phyloP scores from a whole-genome alignment of 2,888 invertebrate genomes.

The Diarsia dahlii region DNA sequence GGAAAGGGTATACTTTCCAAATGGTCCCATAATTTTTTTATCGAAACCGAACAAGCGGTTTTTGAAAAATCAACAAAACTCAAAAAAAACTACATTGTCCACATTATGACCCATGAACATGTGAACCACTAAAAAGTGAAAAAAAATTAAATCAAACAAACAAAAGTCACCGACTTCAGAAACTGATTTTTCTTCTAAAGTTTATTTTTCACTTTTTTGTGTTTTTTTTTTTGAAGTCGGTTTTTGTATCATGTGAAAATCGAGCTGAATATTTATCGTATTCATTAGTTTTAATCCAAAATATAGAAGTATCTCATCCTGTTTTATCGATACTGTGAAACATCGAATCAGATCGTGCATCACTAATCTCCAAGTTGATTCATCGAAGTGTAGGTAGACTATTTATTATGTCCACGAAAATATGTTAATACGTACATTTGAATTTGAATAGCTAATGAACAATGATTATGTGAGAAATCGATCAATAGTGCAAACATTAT shows the following conservation, averaged over 20 bases:
- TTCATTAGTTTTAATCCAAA: neutral
- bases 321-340: neutral
- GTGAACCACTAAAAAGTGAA: no score
- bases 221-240: no score
- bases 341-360: neutral
- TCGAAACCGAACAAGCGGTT: no score
- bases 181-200: no score
- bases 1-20: no score
- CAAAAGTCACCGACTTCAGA: no score
- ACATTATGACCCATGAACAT: no score
- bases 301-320: neutral
- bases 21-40: no score
- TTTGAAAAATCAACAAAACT: no score
- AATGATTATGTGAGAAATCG: slow-evolving; percentile 61
- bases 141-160: no score
- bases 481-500: slow-evolving; percentile 46
- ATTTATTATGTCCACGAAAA: slow-evolving; percentile 66
- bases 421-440: slow-evolving; percentile 65
- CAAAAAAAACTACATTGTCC: no score
- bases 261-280: neutral
- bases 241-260: neutral
- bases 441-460: slow-evolving; percentile 64
- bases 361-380: slow-evolving; percentile 61
- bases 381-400: slow-evolving; percentile 66
- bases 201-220: no score